Evolutionary conservation across 2,888 invertebrate species (phyloP), one percentile per base, ranked within the genome.

Genomic region (Eupeodes luniger): DNA sequence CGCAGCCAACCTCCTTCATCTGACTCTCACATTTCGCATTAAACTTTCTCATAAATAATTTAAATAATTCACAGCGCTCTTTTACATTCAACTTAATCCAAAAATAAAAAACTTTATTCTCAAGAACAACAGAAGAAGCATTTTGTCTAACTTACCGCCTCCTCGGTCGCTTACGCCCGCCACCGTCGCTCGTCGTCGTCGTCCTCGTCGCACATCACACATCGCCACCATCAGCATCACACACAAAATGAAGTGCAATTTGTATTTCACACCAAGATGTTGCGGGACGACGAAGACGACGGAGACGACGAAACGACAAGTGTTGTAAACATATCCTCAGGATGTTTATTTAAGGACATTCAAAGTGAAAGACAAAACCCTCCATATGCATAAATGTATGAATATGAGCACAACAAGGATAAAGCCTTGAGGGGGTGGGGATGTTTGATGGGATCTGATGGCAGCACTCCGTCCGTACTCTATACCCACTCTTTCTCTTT

Each of bases 341-440:
- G 80, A 87, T 83, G 80, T 87, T 87, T 87, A 87, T 87, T 87
- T 81, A 67, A 85, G 88, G 88, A 88, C 81, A 88, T 88, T 88
- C 85, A 78, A 70, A 85, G 84, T 88, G 81, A 74, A 81, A 88
- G 81, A 85, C 69, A 84, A 83, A 78, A 74, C 14, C 44, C 36
- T 40, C 27, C 27, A 19, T 47, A 36, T 61, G 61, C 51, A 51
- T 40, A 36, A 47, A 61, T 74, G 47, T 47, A 66, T 66, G 66
- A 47, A 66, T 66, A 49, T 66, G 49, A 19, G 47, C 49, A 27
- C 44, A 19, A 19, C 19, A 64, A 14, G 51, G 34, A 74, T 75
- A 34, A 51, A 19, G 14, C 36, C 62, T 47, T 49, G 10, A 6
- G 57, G 74, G 36, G 36, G 19, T 59, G 16, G 40, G 27, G 27